Conservation (phyloP, 2,797 vertebrate species). For the Myripristis jacobus region DNA sequence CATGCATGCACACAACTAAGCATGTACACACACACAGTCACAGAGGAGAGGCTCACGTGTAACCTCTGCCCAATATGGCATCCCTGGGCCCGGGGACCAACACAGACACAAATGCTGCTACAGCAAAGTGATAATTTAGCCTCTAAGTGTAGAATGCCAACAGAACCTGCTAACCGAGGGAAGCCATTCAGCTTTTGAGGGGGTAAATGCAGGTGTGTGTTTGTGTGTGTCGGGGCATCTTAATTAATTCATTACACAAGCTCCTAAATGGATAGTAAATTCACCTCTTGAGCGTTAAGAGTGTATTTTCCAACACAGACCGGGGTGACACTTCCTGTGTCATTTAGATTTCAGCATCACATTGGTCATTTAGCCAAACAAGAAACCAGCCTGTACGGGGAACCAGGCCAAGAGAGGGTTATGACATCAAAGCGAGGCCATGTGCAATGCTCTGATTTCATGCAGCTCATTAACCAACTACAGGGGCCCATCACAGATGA, state of each 20-base stretch:
- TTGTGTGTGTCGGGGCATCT: not conserved
- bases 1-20: constrained; percentile 20
- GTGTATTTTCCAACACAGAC: not conserved
- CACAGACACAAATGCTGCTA: constrained; percentile 20
- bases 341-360: not conserved
- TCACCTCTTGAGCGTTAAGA: not conserved
- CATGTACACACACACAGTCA: constrained; percentile 3
- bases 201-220: constrained; percentile 1
- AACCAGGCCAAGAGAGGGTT: constrained; percentile 3
- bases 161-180: constrained; percentile 1
- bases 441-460: constrained; percentile 17
- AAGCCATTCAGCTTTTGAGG: not conserved
- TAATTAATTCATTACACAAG: not conserved
- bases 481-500: constrained; percentile 37
- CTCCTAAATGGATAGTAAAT: not conserved
- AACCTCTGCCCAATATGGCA: constrained; percentile 28
- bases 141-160: constrained; percentile 17
- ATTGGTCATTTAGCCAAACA: not conserved
- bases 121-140: constrained; percentile 35
- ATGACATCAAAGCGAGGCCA: constrained; percentile 7
- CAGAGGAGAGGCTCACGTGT: constrained; percentile 3
- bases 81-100: constrained; percentile 8
- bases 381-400: not conserved
- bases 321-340: not conserved
- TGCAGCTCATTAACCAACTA: constrained; percentile 38